phyloP scores from a whole-genome alignment of 2,888 invertebrate species.

The Ormia ochracea region DNA sequence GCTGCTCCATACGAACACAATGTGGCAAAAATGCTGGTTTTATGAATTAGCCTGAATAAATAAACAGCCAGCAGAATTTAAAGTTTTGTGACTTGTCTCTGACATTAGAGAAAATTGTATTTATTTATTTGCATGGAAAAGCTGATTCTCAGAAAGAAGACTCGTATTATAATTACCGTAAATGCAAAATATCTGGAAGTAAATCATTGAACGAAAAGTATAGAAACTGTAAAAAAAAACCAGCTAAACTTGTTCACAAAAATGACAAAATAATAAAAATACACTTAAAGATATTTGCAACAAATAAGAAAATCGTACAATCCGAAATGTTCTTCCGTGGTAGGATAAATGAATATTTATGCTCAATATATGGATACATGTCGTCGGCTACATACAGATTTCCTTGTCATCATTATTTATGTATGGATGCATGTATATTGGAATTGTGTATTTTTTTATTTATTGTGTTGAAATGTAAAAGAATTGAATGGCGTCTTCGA shows the following conservation, averaged over 20 bases:
- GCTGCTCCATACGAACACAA: background rate
- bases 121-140: slow-evolving; percentile 42
- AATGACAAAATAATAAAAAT: slow-evolving; percentile 28
- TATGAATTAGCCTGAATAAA: slow-evolving; percentile 50
- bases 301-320: background rate
- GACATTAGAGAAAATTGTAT: slow-evolving; percentile 45
- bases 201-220: slow-evolving; percentile 18
- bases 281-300: background rate
- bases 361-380: slow-evolving; percentile 2
- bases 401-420: background rate
- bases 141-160: background rate
- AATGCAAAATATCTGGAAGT: slow-evolving; percentile 46
- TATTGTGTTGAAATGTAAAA: slow-evolving; percentile 32
- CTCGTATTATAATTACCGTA: slow-evolving; percentile 52
- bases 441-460: slow-evolving; percentile 35
- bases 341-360: slow-evolving; percentile 33
- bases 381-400: slow-evolving; percentile 18
- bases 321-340: slow-evolving; percentile 10
- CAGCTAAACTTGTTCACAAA: slow-evolving; percentile 47
- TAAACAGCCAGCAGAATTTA: slow-evolving; percentile 46
- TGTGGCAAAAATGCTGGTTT: slow-evolving; percentile 47
- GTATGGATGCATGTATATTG: background rate
- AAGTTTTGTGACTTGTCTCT: slow-evolving; percentile 50
- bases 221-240: slow-evolving; percentile 9
- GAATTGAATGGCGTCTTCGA: slow-evolving; percentile 32